Evolutionary conservation across 2,113 vertebrate genomes (phyloP).

Genomic region (Ellobius talpinus): DNA sequence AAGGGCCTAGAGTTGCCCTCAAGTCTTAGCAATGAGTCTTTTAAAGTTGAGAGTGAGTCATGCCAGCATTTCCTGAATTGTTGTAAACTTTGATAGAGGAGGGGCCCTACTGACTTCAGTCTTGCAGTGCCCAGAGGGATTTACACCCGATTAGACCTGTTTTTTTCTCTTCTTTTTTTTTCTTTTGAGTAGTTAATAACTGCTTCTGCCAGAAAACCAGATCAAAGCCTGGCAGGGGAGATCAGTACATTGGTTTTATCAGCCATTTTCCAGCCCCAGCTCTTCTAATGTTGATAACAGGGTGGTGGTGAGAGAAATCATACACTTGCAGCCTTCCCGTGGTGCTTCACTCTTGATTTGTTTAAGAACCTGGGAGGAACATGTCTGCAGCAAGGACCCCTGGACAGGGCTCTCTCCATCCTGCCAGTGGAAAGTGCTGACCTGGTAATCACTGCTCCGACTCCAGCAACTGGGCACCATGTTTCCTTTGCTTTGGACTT

Average conservation of each 20-base stretch:
- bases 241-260: constrained; percentile 70
- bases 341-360: constrained; percentile 67
- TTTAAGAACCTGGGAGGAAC: constrained; percentile 57
- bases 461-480: background rate
- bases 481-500: constrained; percentile 59
- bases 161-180: background rate
- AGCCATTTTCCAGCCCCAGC: constrained; percentile 59
- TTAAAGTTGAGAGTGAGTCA: background rate
- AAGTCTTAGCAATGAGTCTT: background rate
- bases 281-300: constrained; percentile 71
- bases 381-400: constrained; percentile 20
- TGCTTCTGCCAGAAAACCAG: constrained; percentile 72
- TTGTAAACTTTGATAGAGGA: constrained; percentile 51
- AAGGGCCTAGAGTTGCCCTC: background rate
- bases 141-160: constrained; percentile 65
- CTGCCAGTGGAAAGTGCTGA: constrained; percentile 51
- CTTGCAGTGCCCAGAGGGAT: constrained; percentile 8
- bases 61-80: background rate
- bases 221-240: constrained; percentile 77
- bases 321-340: constrained; percentile 63
- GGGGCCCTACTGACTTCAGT: background rate
- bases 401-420: background rate
- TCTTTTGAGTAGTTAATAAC: constrained; percentile 71
- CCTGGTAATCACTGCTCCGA: constrained; percentile 49
- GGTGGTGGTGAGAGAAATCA: constrained; percentile 65